These are phyloP conservation scores for Lepidocolaptes lacrymiger DNA, from an alignment of 2,797 vertebrate species.

Conservation along the genomic window DNA sequence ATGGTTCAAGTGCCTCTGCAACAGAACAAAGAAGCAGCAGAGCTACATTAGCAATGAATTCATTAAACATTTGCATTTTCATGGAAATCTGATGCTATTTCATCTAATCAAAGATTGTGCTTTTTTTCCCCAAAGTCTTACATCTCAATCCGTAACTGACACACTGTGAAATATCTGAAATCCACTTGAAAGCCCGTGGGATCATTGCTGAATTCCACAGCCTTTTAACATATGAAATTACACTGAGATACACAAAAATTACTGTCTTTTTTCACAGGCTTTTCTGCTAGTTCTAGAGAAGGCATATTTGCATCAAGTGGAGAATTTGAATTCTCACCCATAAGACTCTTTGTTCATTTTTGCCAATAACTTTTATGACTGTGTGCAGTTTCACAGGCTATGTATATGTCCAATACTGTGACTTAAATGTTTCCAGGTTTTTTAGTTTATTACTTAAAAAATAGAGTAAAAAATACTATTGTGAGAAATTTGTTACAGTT, in stretches of 20 bases:
- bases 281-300: background rate
- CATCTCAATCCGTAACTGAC: constrained; percentile 59
- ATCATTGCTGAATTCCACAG: constrained; percentile 38
- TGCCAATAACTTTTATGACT: background rate
- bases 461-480: background rate
- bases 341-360: background rate
- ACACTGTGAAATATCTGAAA: constrained; percentile 58
- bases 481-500: background rate
- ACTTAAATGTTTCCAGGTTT: constrained; percentile 35
- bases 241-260: constrained; percentile 35
- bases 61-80: constrained; percentile 43
- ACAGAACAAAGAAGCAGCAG: constrained; percentile 10
- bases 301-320: constrained; percentile 17
- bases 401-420: background rate
- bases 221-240: constrained; percentile 42
- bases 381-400: constrained; percentile 2
- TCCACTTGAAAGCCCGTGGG: constrained; percentile 49
- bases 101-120: constrained; percentile 41
- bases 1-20: background rate
- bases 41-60: background rate
- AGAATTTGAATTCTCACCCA: constrained; percentile 27
- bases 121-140: constrained; percentile 34
- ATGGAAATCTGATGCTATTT: constrained; percentile 50
- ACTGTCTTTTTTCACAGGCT: background rate
- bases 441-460: background rate